A percentile compares a stretch with the other conserved stretches of the same genome.
Conservation (phyloP, 2,113 vertebrate genomes). For the Paramisgurnus dabryanus region DNA sequence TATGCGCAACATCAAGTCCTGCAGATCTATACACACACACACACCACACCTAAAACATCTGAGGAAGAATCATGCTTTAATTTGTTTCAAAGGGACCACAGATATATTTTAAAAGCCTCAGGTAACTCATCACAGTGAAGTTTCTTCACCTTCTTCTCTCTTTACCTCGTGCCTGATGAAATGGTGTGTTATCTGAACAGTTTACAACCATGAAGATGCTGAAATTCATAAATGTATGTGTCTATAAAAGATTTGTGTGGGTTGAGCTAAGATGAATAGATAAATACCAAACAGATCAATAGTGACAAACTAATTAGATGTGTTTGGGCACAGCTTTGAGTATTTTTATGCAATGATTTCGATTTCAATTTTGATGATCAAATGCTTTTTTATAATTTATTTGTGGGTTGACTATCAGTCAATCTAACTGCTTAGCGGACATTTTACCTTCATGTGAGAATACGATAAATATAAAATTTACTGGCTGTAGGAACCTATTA, state of each 20-base stretch:
- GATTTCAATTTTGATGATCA: slow-evolving; percentile 52
- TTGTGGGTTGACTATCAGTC: slow-evolving; percentile 12
- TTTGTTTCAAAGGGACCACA: slow-evolving; percentile 47
- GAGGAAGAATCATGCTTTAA: slow-evolving; percentile 7
- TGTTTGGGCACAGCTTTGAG: slow-evolving; percentile 38
- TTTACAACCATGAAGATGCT: background rate
- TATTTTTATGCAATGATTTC: slow-evolving; percentile 49
- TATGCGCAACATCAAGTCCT: background rate
- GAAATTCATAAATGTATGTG: slow-evolving; percentile 17
- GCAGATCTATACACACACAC: slow-evolving; percentile 1
- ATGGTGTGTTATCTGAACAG: slow-evolving; percentile 17
- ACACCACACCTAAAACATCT: background rate
- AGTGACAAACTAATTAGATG: slow-evolving; percentile 53
- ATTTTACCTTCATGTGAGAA: background rate
- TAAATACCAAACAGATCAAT: slow-evolving; percentile 52
- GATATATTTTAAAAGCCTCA: background rate
- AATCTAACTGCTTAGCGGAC: background rate
- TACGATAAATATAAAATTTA: too few species aligned
- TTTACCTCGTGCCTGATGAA: slow-evolving; percentile 7
- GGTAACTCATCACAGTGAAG: background rate
- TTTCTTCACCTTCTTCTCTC: background rate
- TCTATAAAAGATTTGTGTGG: background rate
- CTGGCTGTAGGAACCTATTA: too few species aligned
- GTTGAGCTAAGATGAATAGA: slow-evolving; percentile 44
- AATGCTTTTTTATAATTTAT: slow-evolving; percentile 49